Evolutionary conservation across 2,113 vertebrate genomes (phyloP), one percentile per base, ranked within the genome.

Genomic region (Vidua chalybeata): DNA sequence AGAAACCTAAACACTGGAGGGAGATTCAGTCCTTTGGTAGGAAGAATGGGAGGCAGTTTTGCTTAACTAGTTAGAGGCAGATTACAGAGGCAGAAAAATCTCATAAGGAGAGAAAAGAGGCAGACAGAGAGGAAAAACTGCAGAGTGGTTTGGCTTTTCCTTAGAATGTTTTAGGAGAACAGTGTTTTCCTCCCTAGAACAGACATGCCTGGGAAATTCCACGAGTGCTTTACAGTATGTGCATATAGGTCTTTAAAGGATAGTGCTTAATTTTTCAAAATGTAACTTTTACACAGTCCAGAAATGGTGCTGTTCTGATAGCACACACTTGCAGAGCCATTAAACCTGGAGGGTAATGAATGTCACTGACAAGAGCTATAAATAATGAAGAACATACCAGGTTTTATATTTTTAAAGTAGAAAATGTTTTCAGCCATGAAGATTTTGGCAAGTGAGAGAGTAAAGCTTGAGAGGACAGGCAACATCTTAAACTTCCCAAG

Each of bases 271-370:
- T 90, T 88, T 92, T 93, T 90, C 90, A 77, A 80, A 86, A 69
- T 23, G 64, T 55, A 87, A 72, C 85, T 88, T 80, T 86, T 77
- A 85, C 79, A 80, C 14, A 92, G 59, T 86, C 63, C 94, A 96
- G 94, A 74, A 87, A 45, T 11, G 20, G 69, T 63, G 46, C 71
- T n/a, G 48, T 45, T 78, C 55, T 61, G 82, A 91, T 37, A 93
- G 82, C 78, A 72, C 11, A 45, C 33, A 26, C 37, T 73, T 9
- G 1, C 43, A 35, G 48, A 49, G 66, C 87, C 77, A 89, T 78
- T 67, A 84, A 59, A 52, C 16, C 63, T 35, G 20, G 41, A 61
- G 55, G 26, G 17, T 62, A 80, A 86, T 83, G 72, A 43, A 85
- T 92, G 91, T 64, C 64, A 61, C 90, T 83, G 92, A 79, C 92